phyloP scores from a whole-genome alignment of 1,140 invertebrate species.

The Papilio aristodemus region DNA sequence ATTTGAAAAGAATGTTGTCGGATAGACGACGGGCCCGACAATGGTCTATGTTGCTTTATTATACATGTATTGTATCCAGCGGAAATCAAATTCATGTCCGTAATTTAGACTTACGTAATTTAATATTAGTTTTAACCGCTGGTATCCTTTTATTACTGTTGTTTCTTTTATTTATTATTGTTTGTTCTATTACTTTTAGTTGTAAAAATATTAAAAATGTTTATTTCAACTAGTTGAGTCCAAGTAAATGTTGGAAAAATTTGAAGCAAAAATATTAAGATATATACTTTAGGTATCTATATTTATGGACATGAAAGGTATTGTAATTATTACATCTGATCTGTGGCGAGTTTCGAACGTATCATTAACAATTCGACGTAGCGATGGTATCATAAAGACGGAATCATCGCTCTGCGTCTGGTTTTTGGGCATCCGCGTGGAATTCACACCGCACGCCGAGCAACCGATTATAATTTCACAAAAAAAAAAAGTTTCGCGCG shows the following conservation, averaged over 20 bases:
- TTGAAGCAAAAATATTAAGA: too few relatives aligned
- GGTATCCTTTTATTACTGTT: too few relatives aligned
- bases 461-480: conserved; percentile 60
- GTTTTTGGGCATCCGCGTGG: conserved; percentile 43
- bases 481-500: conserved; percentile 61
- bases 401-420: conserved; percentile 50
- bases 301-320: neutral
- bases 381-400: conserved; percentile 54
- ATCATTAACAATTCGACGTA: conserved; percentile 71
- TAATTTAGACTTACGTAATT: conserved; percentile 5
- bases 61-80: conserved; percentile 25
- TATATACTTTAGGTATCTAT: neutral
- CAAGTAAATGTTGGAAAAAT: too few relatives aligned
- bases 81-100: conserved; percentile 2
- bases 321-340: conserved; percentile 59
- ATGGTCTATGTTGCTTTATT: conserved; percentile 34
- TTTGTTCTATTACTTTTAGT: too few relatives aligned
- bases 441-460: conserved; percentile 41
- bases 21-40: conserved; percentile 35
- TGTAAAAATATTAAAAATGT: too few relatives aligned
- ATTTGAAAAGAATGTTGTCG: conserved; percentile 55
- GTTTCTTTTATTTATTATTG: too few relatives aligned
- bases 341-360: conserved; percentile 47
- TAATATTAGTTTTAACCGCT: conserved; percentile 3
- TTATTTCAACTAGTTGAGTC: too few relatives aligned